Percentiles rank a stretch among this genome's conserved stretches.
phyloP scores from a whole-genome alignment of 2,888 invertebrate species.

The Chymomyza amoena region DNA sequence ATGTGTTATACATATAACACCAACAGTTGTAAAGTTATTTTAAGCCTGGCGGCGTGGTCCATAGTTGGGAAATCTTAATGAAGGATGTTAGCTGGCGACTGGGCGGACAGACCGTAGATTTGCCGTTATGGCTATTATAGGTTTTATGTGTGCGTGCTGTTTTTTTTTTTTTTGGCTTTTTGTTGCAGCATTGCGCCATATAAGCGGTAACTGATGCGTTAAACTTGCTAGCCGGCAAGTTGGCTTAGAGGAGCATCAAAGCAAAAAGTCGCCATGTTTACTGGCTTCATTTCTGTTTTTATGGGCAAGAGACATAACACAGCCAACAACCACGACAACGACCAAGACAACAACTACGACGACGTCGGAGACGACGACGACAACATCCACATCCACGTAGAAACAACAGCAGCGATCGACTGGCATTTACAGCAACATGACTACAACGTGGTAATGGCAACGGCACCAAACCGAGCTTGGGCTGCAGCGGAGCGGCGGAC shows the following conservation, averaged over 20 bases:
- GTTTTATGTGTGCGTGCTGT: not conserved
- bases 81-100: not conserved
- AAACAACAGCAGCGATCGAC: constrained; percentile 11
- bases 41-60: not conserved
- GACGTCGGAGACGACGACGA: constrained; percentile 45
- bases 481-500: too few relatives aligned
- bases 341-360: constrained; percentile 17
- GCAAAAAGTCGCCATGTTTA: constrained; percentile 62
- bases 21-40: not conserved
- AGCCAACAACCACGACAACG: constrained; percentile 6
- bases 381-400: constrained; percentile 30
- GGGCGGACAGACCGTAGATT: not conserved
- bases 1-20: not conserved
- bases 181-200: not conserved
- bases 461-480: constrained; percentile 24
- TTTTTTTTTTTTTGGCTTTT: not conserved
- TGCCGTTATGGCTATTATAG: not conserved
- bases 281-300: constrained; percentile 69
- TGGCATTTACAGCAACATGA: constrained; percentile 67
- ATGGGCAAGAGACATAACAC: constrained; percentile 50
- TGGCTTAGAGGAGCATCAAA: not conserved
- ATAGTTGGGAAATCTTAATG: not conserved
- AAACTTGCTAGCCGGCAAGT: not conserved
- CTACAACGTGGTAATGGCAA: constrained; percentile 71
- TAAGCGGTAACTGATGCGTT: not conserved